Base-by-base conservation (phyloP, 1,140 invertebrate species). In the Nephila pilipes region DNA sequence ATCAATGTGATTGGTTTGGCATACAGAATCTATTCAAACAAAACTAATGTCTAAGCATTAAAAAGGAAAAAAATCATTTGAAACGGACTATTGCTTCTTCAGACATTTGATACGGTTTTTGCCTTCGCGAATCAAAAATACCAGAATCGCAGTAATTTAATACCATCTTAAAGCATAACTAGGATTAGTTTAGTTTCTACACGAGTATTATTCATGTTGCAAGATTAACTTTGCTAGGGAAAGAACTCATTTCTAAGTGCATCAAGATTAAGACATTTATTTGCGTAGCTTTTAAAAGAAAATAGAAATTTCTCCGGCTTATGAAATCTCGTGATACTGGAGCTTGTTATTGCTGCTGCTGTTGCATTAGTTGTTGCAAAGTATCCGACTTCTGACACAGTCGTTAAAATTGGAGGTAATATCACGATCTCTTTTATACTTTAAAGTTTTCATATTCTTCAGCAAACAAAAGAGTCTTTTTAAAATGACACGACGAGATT, bases 11-110 rank as follows among this genome's bases (percentile, higher is more conserved):
- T 38, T 81, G 20, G 36, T 81, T 81, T 46, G 46, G 46, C 79
- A 32, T 38, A 58, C 55, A 65, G 54, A 65, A 14, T 87, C 60
- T 87, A 65, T 65, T 87, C 85, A 87, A 87, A 87, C 85, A 87
- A 87, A 87, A 65, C 85, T 87, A 87, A 87, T 87, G 32, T 29
- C 20, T 25, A n/a, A 46, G 36, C 85, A 87, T 87, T 65, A 63
- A 65, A 57, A 87, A 63, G 6, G 54, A 87, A 58, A n/a, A n/a
- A 16, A 46, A 14, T 58, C 36, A 87, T 87, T 65, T 87, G 85
- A 32, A 87, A 46, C 58, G 85, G 38, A 38, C 60, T 58, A 87
- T 87, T 87, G 85, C 29, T 1, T 46, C 32, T 18, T 16, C 16
- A 14, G n/a, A 25, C 14, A 29, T 69, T 69, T 69, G 65, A 69